Percentiles rank a stretch among this genome's conserved stretches.
Evolutionary conservation across 2,113 vertebrate species (phyloP).

Genomic region (Aspiorhynchus laticeps): DNA sequence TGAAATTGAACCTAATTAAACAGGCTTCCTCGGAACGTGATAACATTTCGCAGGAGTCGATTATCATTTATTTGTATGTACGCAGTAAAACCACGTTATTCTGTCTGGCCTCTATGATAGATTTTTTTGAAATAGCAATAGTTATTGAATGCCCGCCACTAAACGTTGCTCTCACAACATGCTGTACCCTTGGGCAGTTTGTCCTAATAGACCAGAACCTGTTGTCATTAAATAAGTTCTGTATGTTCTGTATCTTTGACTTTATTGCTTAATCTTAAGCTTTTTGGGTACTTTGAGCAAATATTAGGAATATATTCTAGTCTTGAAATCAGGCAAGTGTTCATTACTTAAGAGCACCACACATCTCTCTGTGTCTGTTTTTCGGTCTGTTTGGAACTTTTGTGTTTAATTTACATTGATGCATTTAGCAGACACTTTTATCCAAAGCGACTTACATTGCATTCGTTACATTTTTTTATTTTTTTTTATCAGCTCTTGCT

Average conservation of each 20-base stretch:
- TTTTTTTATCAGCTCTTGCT: too few species aligned
- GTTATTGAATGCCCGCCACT: neutral
- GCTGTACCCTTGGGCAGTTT: neutral
- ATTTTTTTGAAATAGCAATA: neutral
- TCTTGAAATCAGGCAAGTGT: too few species aligned
- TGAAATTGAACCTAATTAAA: slow-evolving; percentile 12
- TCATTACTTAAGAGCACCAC: too few species aligned
- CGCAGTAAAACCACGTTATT: neutral
- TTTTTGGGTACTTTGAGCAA: neutral
- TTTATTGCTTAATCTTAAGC: neutral
- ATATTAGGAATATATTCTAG: too few species aligned
- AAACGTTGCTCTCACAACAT: neutral
- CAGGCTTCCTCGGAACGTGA: neutral
- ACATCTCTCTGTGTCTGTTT: neutral
- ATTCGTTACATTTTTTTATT: too few species aligned
- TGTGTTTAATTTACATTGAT: too few species aligned
- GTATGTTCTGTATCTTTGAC: neutral
- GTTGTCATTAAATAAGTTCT: neutral
- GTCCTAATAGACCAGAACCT: neutral
- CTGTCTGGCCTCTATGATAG: neutral
- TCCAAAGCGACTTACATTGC: too few species aligned
- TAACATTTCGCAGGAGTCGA: neutral
- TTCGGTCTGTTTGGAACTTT: neutral
- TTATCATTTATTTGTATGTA: slow-evolving; percentile 13
- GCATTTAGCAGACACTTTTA: too few species aligned